Percentiles rank a stretch among this genome's conserved stretches.
These are phyloP conservation scores for Rissa tridactyla DNA, from an alignment of 2,113 vertebrate species.

Conservation along the genomic window DNA sequence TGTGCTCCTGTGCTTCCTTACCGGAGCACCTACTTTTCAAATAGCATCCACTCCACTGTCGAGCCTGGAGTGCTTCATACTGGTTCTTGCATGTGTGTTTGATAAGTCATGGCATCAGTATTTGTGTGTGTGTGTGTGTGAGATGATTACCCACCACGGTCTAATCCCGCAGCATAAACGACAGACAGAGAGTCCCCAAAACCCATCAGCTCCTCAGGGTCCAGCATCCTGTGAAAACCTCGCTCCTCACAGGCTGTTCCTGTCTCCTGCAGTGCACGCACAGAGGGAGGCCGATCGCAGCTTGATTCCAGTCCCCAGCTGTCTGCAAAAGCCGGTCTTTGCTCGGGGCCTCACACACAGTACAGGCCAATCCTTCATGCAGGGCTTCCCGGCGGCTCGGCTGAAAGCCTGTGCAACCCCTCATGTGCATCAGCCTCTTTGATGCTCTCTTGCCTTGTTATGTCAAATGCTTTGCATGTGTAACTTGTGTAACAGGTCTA, in stretches of 20 bases:
- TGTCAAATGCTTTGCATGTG: slow-evolving; percentile 32
- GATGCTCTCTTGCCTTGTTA: neutral
- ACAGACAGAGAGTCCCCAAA: neutral
- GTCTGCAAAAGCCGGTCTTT: neutral
- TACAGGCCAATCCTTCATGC: neutral
- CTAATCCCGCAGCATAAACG: neutral
- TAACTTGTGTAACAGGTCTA: slow-evolving; percentile 17
- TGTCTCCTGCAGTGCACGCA: slow-evolving; percentile 37
- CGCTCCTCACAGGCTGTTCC: slow-evolving; percentile 9
- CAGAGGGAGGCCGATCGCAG: neutral
- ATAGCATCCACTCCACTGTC: neutral
- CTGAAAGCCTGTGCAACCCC: neutral
- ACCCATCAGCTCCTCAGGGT: neutral
- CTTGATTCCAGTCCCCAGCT: slow-evolving; percentile 42
- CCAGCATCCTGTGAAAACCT: slow-evolving; percentile 38
- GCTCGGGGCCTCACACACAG: neutral
- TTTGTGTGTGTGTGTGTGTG: neutral
- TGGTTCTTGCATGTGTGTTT: slow-evolving; percentile 11
- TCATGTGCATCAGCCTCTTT: neutral
- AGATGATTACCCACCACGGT: neutral
- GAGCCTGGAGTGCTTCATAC: neutral
- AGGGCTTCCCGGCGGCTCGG: neutral
- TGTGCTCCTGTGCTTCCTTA: neutral
- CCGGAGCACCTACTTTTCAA: neutral
- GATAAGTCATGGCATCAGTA: neutral